Conservation (phyloP, 2,797 vertebrate species). For the Carapus acus region DNA sequence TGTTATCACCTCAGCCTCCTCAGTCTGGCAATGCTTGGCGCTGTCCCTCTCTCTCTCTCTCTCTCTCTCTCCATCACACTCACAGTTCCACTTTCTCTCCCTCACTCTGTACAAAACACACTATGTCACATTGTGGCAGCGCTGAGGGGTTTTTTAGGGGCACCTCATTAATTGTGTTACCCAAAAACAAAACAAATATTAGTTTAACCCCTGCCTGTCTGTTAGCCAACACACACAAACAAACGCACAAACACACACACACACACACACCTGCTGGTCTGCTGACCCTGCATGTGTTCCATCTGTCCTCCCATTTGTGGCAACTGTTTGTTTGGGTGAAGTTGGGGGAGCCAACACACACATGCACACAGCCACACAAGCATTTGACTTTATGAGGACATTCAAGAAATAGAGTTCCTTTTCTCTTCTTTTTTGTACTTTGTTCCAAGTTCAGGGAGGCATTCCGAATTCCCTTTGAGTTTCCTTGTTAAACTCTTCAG, state of each 20-base stretch:
- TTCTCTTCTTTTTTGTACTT: too few relatives aligned
- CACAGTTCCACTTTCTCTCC: slow-evolving; percentile 17
- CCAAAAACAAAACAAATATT: slow-evolving; percentile 48
- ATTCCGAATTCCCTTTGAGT: too few relatives aligned
- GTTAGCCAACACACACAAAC: slow-evolving; percentile 5
- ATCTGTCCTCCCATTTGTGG: slow-evolving; percentile 23
- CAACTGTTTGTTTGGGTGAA: slow-evolving; percentile 14
- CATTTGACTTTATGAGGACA: neutral
- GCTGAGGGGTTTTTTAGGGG: slow-evolving; percentile 35
- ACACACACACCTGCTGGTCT: slow-evolving; percentile 4
- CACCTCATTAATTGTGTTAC: slow-evolving; percentile 47
- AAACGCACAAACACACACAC: slow-evolving; percentile 12
- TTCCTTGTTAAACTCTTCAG: too few relatives aligned
- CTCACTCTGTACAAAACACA: slow-evolving; percentile 54
- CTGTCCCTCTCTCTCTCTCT: too few relatives aligned
- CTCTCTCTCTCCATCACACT: too few relatives aligned
- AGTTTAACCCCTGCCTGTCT: slow-evolving; percentile 19
- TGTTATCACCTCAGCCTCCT: too few relatives aligned
- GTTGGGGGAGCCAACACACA: slow-evolving; percentile 5
- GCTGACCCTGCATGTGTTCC: slow-evolving; percentile 42
- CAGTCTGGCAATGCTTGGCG: slow-evolving; percentile 20
- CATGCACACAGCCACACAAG: neutral
- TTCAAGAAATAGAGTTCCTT: too few relatives aligned
- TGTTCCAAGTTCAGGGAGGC: too few relatives aligned
- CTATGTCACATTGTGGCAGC: slow-evolving; percentile 43